Evolutionary conservation across 1,140 invertebrate genomes (phyloP), one percentile per base, ranked within the genome.

Genomic region (Apis cerana): DNA sequence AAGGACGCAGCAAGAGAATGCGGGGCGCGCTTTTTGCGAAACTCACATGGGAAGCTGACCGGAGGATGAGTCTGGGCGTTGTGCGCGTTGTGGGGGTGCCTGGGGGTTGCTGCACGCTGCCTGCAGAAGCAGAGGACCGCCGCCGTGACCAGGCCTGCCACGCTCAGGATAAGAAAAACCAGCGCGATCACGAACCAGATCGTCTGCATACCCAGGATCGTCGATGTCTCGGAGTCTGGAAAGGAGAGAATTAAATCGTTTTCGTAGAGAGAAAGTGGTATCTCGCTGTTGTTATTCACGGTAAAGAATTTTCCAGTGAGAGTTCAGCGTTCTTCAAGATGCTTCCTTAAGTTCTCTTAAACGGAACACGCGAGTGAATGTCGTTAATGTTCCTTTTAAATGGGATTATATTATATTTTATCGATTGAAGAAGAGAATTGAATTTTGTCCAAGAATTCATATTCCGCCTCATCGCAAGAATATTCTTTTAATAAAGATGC

Each of bases 81-180:
- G 93, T 95, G 94, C 23, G 93, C 92, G 89, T 94, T 95, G 92
- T 94, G 91, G 88, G 95, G 94, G 80, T 93, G 93, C 80, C 93
- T 94, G 90, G 93, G 94, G 90, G 89, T 94, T 89, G 84, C 90
- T 72, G 93, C 93, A 58, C 96, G 95, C 82, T 96, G 95, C 56
- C 97, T 95, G 92, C 96, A 98, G 86, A 97, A 95, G 93, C 97
- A 98, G 85, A 97, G 95, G 33, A 96, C 95, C 21, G 96, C 93
- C 59, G 95, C 95, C 62, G 96, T 95, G n/a, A 96, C 95, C 77
- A 95, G 95, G 27, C 96, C 96, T 83, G 96, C 95, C 85, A 96
- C 92, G 79, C 96, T 94, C 85, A 98, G 94, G 84, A 96, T 93
- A 56, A 95, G 94, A 84, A 96, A 96, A 52, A 97, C 96, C 19